Percentiles rank a stretch among this genome's conserved stretches.
phyloP scores from a whole-genome alignment of 2,888 invertebrate species.

The Philopedon plagiatum region DNA sequence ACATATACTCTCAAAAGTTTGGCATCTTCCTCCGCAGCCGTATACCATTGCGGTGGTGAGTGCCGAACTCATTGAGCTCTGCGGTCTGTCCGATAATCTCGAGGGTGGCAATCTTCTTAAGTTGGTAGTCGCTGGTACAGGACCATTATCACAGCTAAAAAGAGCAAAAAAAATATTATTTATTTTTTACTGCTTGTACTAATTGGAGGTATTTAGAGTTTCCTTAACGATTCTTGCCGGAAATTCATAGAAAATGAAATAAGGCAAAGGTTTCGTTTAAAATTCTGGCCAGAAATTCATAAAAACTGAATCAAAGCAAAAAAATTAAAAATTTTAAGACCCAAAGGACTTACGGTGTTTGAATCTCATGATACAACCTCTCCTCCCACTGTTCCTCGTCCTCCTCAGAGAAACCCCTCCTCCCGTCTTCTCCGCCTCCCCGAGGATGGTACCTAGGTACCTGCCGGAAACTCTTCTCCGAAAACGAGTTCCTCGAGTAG shows the following conservation, averaged over 20 bases:
- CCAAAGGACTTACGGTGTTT: conserved; percentile 59
- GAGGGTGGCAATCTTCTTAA: conserved; percentile 52
- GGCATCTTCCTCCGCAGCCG: conserved; percentile 80
- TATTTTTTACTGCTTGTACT: no score
- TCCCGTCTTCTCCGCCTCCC: conserved; percentile 53
- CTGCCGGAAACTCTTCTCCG: conserved; percentile 54
- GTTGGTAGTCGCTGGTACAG: conserved; percentile 31
- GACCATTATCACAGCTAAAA: conserved; percentile 54
- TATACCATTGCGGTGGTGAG: conserved; percentile 72
- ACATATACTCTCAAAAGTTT: conserved; percentile 80
- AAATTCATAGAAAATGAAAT: no score
- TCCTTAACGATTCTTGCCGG: no score
- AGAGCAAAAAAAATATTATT: no score
- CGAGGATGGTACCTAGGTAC: conserved; percentile 47
- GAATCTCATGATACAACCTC: conserved; percentile 61
- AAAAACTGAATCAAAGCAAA: no score
- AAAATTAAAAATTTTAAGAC: not conserved
- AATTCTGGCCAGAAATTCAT: no score
- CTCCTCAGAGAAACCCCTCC: conserved; percentile 57
- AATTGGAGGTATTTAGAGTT: no score
- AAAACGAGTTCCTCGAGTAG: conserved; percentile 54
- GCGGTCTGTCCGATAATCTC: conserved; percentile 62
- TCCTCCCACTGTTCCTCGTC: conserved; percentile 57
- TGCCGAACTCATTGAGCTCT: conserved; percentile 65
- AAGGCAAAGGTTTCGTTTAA: no score